phyloP scores from a whole-genome alignment of 2,797 vertebrate genomes.

The Pseudopleuronectes americanus region DNA sequence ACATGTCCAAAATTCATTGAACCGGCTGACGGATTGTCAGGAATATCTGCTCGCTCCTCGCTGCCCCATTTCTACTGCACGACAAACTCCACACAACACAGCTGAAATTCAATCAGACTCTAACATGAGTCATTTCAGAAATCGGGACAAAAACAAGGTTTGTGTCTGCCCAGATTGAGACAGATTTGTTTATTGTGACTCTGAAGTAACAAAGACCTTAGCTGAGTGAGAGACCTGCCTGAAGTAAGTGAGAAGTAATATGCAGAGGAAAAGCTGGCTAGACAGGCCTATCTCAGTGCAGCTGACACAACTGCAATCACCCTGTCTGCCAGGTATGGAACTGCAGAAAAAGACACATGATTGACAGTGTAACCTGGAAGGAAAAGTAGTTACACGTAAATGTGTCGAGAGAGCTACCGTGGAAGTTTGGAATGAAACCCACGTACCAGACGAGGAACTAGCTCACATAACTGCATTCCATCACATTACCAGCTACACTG shows the following conservation, averaged over 20 bases:
- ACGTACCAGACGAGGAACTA: too few species aligned
- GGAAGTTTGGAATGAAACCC: too few species aligned
- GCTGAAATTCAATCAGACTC: too few species aligned
- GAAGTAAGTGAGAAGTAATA: constrained; percentile 13
- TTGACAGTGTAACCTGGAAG: constrained; percentile 16
- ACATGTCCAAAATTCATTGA: too few species aligned
- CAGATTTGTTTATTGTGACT: constrained; percentile 7
- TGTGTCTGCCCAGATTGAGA: not conserved
- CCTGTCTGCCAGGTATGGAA: constrained; percentile 16
- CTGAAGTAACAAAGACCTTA: not conserved
- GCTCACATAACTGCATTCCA: not conserved
- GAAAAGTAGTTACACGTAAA: not conserved
- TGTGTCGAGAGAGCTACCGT: not conserved
- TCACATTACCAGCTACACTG: not conserved
- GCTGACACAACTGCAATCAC: constrained; percentile 13
- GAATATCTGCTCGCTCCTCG: too few species aligned
- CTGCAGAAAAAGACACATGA: constrained; percentile 14
- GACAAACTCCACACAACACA: too few species aligned
- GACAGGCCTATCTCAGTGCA: constrained; percentile 6
- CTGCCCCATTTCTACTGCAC: too few species aligned
- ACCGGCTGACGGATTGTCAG: too few species aligned
- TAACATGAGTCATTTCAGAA: too few species aligned
- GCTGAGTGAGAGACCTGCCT: not conserved
- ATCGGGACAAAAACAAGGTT: too few species aligned
- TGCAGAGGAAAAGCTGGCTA: constrained; percentile 4